These are phyloP conservation scores for Pelagia noctiluca DNA, from an alignment of 30 jellyfish, hydroid and myxozoan species.

Conservation along the genomic window DNA sequence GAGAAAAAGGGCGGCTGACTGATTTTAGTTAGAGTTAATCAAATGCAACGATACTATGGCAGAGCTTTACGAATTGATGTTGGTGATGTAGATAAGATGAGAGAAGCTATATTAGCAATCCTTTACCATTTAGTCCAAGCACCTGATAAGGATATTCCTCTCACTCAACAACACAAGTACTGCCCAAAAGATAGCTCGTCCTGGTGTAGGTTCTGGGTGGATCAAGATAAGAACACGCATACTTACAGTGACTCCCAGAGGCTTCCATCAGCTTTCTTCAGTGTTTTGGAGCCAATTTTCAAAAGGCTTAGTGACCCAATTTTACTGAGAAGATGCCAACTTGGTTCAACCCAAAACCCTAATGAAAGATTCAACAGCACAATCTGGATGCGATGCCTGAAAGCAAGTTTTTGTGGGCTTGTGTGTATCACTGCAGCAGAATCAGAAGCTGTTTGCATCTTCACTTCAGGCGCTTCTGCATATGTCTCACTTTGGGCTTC, in stretches of 20 bases:
- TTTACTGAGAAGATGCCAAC: not conserved
- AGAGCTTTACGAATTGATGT: not conserved
- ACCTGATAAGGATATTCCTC: not conserved
- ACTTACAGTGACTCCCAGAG: not conserved
- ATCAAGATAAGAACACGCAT: not conserved
- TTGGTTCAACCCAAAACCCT: slow-evolving; percentile 1
- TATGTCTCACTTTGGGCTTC: not conserved
- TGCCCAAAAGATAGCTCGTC: no score
- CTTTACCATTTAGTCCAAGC: no score
- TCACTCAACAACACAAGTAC: not conserved
- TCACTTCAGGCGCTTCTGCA: not conserved
- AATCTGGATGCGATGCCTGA: not conserved
- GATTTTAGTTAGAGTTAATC: no score
- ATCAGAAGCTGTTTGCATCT: not conserved
- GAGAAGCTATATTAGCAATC: no score
- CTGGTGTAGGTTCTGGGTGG: no score
- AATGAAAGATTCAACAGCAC: not conserved
- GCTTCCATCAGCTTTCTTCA: not conserved
- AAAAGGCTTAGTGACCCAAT: not conserved
- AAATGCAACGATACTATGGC: not conserved
- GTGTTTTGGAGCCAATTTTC: slow-evolving; percentile 3
- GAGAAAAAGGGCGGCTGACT: no score
- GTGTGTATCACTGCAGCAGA: not conserved
- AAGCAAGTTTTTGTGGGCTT: not conserved
- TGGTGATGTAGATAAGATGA: not conserved